Evolutionary conservation across 2,113 vertebrate genomes (phyloP), one percentile per base, ranked within the genome.

Genomic region (Lipotes vexillifer): DNA sequence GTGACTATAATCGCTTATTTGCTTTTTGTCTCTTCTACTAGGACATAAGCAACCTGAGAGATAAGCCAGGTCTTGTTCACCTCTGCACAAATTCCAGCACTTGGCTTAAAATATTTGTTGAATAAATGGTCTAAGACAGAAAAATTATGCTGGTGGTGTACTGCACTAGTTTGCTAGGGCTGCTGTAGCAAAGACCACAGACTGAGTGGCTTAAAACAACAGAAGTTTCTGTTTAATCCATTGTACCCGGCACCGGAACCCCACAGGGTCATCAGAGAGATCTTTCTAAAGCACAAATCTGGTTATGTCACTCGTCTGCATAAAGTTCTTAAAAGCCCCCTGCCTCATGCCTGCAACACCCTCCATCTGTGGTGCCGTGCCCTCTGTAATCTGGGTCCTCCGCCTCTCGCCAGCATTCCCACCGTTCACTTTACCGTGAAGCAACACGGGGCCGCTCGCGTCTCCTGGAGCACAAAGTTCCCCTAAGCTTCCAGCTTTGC

Each of bases 1-100:
- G 1, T 1, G 6, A 49, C 29, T 10, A 0, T 14, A 29, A 11
- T 44, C 18, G 1, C 8, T 38, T 55, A 27, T 36, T 33, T 55
- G 49, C 7, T 55, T 27, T 31, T 36, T 11, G 10, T 57, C 20
- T 25, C 14, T 17, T 8, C 6, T 25, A 13, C 18, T 31, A 11
- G 63, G 31, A 63, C 61, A 23, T 9, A 9, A 83, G 69, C 61
- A 33, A 55, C 27, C 21, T 21, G 23, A 15, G 27, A 29, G 57
- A 82, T 89, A 71, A 75, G 27, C 14, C 71, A 31, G 72, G 27
- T 44, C 25, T 69, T 44, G 18, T 2, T 69, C 80, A 15, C n/a
- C 52, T 61, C 74, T 31, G 12, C 71, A 29, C n/a, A 85, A 69
- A 69, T 61, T n/a, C 61, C 21, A 71, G 44, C 14, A 13, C n/a